Base-by-base conservation (phyloP, 2,888 invertebrate genomes). In the Opisthograptis luteolata region DNA sequence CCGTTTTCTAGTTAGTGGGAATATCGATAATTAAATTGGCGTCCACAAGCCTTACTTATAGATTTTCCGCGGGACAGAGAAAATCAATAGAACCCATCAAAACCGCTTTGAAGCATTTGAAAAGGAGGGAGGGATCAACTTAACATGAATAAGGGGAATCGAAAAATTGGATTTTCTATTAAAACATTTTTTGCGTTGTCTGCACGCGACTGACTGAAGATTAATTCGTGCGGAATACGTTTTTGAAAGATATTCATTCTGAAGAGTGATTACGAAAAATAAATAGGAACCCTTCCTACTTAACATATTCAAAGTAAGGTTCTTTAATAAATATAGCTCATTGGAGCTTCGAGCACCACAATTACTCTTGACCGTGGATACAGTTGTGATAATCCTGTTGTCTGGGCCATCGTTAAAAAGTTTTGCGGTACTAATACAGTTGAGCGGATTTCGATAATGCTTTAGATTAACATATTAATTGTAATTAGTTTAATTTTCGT, bases 81-180 rank as follows among this genome's bases (percentile, higher is more conserved):
- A 59, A 62, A 62, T 62, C 62, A 59, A 62, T 62, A 52, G 57
- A 60, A 60, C 52, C 58, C 60, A 60, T 62, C 58, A 60, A 60
- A 60, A 42, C 55, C 45, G 45, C 62, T 60, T 58, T 52, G 53
- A 55, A 55, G 44, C 56, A 55, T 60, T 58, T 54, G 57, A 60
- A 62, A 54, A 46, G 62, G 63, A 58, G 63, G 62, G 68, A 70
- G 63, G 62, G 68, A 70, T 73, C 70, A 68, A 70, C 66, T 67
- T 59, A 61, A 62, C 60, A 68, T 58, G 55, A 60, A 60, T 60
- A 51, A n/a, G 55, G 44, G 37, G 66, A 64, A 62, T 66, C 59
- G 62, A 57, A 67, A 64, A 70, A 74, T 69, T 64, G 65, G 63
- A 68, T 70, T 73, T 69, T 60, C 48, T 49, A 58, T 58, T 51